Percentiles rank a stretch among this genome's conserved stretches.
Evolutionary conservation across 2,113 vertebrate species (phyloP).

Genomic region (Glaucidium brasilianum): DNA sequence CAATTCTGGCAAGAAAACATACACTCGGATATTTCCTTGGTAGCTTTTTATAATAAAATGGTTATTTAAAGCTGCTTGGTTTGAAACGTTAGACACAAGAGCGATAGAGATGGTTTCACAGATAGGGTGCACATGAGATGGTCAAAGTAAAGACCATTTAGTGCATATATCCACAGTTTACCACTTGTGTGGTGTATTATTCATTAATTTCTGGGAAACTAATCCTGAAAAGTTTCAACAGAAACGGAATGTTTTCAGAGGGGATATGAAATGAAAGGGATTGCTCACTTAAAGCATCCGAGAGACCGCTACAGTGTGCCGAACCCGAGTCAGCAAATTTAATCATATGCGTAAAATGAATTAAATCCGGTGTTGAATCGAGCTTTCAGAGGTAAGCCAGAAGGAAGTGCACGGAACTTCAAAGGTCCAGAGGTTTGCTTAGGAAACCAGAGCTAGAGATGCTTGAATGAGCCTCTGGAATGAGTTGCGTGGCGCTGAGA

Average conservation of each 20-base stretch:
- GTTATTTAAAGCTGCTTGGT: neutral
- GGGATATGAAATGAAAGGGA: neutral
- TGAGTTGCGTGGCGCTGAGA: fast-evolving
- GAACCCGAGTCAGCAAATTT: neutral
- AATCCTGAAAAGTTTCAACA: neutral
- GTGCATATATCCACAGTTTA: neutral
- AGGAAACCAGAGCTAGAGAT: neutral
- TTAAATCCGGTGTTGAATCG: neutral
- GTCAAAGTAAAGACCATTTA: neutral
- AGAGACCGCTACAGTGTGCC: neutral
- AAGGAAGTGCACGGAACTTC: neutral
- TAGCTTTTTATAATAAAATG: neutral
- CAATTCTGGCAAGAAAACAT: neutral
- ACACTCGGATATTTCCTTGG: neutral
- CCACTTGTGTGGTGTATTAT: neutral
- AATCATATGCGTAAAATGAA: neutral
- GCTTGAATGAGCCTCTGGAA: neutral
- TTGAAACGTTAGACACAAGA: neutral
- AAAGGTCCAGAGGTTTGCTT: neutral
- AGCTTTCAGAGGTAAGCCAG: neutral
- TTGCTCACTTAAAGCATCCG: neutral
- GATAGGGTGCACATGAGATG: neutral
- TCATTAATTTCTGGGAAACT: neutral
- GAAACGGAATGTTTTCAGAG: neutral
- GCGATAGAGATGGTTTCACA: neutral